These are phyloP conservation scores for Epinephelus cyanopodus DNA, from an alignment of 2,113 vertebrate species.

Conservation along the genomic window DNA sequence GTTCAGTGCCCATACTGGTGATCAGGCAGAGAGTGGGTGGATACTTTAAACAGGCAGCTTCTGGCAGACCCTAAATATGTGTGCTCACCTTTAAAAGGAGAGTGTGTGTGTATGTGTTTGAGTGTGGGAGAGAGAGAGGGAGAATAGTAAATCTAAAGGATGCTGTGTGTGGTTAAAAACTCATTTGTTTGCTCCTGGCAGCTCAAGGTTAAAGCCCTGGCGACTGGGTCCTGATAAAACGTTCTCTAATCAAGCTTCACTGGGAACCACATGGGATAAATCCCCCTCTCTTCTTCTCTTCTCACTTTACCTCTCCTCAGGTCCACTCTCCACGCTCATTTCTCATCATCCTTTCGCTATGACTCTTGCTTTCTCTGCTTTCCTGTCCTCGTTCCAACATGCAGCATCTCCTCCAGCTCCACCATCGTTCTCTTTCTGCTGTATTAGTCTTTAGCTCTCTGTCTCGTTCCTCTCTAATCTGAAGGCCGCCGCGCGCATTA, in stretches of 20 bases:
- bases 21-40: slow-evolving; percentile 24
- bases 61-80: slow-evolving; percentile 11
- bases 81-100: slow-evolving; percentile 31
- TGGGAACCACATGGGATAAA: slow-evolving; percentile 72
- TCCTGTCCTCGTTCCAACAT: slow-evolving; percentile 33
- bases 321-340: slow-evolving; percentile 35
- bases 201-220: slow-evolving; percentile 82
- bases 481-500: slow-evolving; percentile 82
- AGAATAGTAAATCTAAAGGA: slow-evolving; percentile 48
- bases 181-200: slow-evolving; percentile 79
- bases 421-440: background rate
- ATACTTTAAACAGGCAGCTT: background rate
- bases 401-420: slow-evolving; percentile 15
- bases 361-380: background rate
- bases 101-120: background rate
- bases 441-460: slow-evolving; percentile 10
- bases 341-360: slow-evolving; percentile 21
- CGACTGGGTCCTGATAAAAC: slow-evolving; percentile 73
- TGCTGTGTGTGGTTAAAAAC: slow-evolving; percentile 70
- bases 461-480: slow-evolving; percentile 55
- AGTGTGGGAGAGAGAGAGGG: background rate
- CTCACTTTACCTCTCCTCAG: slow-evolving; percentile 39
- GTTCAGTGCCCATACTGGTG: slow-evolving; percentile 1
- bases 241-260: slow-evolving; percentile 76
- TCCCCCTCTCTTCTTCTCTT: slow-evolving; percentile 33